Percentiles rank a stretch among this genome's conserved stretches.
phyloP scores from a whole-genome alignment of 2,888 invertebrate species.

The Nematopogon swammerdamellus region DNA sequence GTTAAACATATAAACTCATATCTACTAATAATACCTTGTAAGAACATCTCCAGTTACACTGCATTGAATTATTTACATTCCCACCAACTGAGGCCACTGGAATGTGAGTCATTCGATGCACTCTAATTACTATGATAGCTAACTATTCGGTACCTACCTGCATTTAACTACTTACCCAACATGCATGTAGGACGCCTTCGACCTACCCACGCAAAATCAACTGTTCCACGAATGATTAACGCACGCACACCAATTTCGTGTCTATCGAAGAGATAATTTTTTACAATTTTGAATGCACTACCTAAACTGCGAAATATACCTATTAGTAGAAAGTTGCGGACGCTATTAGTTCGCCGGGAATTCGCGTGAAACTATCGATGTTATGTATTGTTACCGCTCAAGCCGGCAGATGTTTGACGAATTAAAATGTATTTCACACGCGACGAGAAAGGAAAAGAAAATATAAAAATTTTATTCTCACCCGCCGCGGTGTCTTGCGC shows the following conservation, averaged over 20 bases:
- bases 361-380: background rate
- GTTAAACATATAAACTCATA: too few species aligned
- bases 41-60: too few species aligned
- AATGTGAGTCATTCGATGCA: constrained; percentile 51
- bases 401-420: too few species aligned
- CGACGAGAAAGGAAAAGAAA: background rate
- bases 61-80: too few species aligned
- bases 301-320: too few species aligned
- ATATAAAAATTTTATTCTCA: background rate
- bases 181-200: background rate
- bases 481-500: background rate
- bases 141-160: background rate
- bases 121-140: constrained; percentile 31
- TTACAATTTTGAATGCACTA: background rate
- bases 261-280: background rate
- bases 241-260: background rate
- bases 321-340: background rate
- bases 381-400: background rate
- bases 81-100: constrained; percentile 7
- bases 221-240: background rate
- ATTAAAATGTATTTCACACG: too few species aligned
- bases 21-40: too few species aligned
- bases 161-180: background rate
- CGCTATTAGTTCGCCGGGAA: background rate
- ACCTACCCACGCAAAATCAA: background rate